phyloP scores from a whole-genome alignment of 2,113 vertebrate genomes.

The Platanista minor region DNA sequence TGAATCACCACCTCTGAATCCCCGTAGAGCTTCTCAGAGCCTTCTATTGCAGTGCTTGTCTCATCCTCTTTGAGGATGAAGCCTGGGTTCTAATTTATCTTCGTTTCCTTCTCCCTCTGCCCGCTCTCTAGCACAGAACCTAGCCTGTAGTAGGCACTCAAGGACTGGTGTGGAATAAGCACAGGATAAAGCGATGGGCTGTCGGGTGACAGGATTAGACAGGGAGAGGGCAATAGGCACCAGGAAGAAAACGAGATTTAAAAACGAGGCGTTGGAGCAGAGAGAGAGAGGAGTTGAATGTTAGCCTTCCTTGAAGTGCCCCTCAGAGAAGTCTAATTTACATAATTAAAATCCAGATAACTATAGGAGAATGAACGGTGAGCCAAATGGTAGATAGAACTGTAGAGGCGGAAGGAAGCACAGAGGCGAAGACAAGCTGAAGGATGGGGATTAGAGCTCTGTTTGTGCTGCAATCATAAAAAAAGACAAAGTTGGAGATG shows the following conservation, averaged over 20 bases:
- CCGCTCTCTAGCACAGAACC: not conserved
- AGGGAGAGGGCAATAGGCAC: no score
- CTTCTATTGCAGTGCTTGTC: not conserved
- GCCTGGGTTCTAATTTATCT: not conserved
- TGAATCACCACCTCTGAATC: not conserved
- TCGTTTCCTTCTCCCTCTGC: not conserved
- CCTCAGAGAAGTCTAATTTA: slow-evolving; percentile 50
- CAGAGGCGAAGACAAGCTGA: not conserved
- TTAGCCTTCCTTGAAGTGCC: not conserved
- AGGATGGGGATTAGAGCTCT: not conserved
- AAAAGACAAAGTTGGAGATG: not conserved
- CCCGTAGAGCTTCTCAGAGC: not conserved
- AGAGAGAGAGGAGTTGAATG: not conserved
- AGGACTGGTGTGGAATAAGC: fast-evolving
- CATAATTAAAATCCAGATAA: slow-evolving; percentile 57
- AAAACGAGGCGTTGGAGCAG: not conserved
- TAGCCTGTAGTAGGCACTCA: not conserved
- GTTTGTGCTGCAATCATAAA: not conserved
- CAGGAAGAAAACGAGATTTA: not conserved
- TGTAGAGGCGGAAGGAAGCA: not conserved
- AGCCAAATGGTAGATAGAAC: not conserved
- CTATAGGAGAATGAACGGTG: not conserved
- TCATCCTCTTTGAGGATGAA: not conserved
- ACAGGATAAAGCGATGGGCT: not conserved
- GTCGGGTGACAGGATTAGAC: not conserved